Conservation (phyloP, 1,140 invertebrate genomes). For the Seison nebaliae region DNA sequence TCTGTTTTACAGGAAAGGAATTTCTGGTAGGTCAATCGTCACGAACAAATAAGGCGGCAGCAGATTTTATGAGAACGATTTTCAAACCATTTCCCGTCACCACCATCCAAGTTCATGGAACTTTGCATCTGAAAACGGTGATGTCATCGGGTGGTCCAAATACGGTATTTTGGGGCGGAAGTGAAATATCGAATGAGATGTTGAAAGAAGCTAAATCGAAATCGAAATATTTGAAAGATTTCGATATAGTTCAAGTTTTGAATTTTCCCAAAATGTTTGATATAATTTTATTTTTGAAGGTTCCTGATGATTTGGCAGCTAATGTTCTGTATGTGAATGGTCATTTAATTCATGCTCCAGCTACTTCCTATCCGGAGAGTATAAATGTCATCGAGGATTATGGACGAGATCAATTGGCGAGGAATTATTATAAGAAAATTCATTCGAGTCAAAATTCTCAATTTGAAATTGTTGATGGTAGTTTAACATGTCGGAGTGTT, state of each 20-base stretch:
- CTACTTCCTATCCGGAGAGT: no score
- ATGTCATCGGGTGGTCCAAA: constrained; percentile 1
- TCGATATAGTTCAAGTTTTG: no score
- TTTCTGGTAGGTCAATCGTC: constrained; percentile 6
- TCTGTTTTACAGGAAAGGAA: constrained; percentile 2
- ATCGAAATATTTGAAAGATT: background rate
- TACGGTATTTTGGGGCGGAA: background rate
- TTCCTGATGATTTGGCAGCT: constrained; percentile 1
- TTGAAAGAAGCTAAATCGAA: background rate
- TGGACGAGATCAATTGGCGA: background rate
- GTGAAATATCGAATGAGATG: constrained; percentile 1
- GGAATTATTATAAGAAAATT: background rate
- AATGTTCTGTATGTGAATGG: constrained; percentile 4
- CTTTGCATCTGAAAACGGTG: constrained; percentile 4
- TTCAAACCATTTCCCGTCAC: background rate
- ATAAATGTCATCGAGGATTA: no score
- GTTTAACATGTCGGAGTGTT: constrained; percentile 6
- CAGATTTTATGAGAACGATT: constrained; percentile 1
- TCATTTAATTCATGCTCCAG: background rate
- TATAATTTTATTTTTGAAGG: constrained; percentile 5
- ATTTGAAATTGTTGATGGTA: constrained; percentile 8
- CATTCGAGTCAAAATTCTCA: background rate
- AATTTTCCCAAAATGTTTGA: no score
- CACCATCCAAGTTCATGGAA: constrained; percentile 1
- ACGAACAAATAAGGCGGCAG: constrained; percentile 3